Base-by-base conservation (phyloP, 2,888 invertebrate genomes). In the Muscina levida region DNA sequence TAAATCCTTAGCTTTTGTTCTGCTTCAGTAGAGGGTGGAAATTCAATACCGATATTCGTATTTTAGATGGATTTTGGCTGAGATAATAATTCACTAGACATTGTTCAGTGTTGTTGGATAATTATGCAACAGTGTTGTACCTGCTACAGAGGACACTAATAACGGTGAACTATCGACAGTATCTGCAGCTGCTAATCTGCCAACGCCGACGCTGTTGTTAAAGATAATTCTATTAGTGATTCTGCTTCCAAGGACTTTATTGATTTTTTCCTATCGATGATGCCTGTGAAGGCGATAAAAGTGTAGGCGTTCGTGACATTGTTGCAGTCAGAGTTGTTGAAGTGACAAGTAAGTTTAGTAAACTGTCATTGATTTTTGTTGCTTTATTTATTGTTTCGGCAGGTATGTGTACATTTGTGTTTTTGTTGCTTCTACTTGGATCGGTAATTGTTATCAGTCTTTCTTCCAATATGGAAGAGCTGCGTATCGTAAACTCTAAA, bases 1-100 rank as follows among this genome's bases (percentile, higher is more conserved):
- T 82, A 86, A 85, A 83, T 89, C 88, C 66, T 88, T 83, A 37
- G 81, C 74, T 44, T 73, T 26, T 81, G 81, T 51, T 81, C 81
- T 15, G 81, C 81, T 37, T 81, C 81, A 22, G 22, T 81, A 13
- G 77, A 74, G 39, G 81, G 81, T 67, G 81, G 81, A 51, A 81
- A 81, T 77, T 81, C 77, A 77, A 77, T 81, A 19, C 48, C 42
- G 72, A 68, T 62, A 66, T 76, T 76, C 53, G 72, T 71, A 19
- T 56, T 78, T 44, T 76, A 68, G 53, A 76, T 31, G 19, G 79
- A 76, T 24, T 79, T 79, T 4, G 82, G 80, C 19, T 42, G 53
- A 31, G 77, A 71, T 77, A 67, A 67, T 51, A 77, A 74, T 68
- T 81, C 81, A 75, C 72, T 75, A 4, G 70, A 62, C 26, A 26